Conservation (phyloP, 2,113 vertebrate genomes). For the Podocnemis expansa region DNA sequence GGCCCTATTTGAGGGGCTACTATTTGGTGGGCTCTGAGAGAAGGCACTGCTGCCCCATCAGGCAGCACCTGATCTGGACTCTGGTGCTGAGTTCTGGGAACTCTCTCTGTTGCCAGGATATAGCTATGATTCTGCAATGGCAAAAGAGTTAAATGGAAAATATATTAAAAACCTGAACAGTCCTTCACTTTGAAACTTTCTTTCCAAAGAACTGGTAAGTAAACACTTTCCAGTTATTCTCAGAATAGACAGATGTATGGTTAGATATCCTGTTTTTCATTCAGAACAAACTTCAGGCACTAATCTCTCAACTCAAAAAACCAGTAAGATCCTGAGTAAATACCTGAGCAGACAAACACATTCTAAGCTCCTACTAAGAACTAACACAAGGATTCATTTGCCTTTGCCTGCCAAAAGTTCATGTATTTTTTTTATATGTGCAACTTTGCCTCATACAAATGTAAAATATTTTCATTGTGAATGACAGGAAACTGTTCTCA, state of each 20-base stretch:
- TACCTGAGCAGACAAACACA: background rate
- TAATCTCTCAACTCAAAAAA: background rate
- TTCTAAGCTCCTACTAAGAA: background rate
- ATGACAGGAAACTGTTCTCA: background rate
- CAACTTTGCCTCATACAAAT: background rate
- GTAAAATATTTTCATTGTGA: background rate
- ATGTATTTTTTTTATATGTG: background rate
- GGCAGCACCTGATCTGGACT: too few species aligned
- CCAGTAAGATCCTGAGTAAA: background rate
- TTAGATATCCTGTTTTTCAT: background rate
- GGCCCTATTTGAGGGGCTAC: too few species aligned
- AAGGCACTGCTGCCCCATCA: too few species aligned
- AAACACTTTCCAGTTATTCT: background rate
- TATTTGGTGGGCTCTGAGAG: too few species aligned
- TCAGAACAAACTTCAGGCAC: conserved; percentile 6
- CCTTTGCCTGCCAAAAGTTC: background rate
- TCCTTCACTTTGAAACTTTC: background rate
- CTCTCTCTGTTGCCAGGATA: background rate
- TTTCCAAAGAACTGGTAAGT: background rate
- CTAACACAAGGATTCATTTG: background rate
- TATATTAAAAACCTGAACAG: background rate
- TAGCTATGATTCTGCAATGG: background rate
- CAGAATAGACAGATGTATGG: background rate
- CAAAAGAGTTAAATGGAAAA: conserved; percentile 2
- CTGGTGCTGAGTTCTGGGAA: too few species aligned